phyloP scores from a whole-genome alignment of 2,113 vertebrate genomes.

The Centrocercus urophasianus region DNA sequence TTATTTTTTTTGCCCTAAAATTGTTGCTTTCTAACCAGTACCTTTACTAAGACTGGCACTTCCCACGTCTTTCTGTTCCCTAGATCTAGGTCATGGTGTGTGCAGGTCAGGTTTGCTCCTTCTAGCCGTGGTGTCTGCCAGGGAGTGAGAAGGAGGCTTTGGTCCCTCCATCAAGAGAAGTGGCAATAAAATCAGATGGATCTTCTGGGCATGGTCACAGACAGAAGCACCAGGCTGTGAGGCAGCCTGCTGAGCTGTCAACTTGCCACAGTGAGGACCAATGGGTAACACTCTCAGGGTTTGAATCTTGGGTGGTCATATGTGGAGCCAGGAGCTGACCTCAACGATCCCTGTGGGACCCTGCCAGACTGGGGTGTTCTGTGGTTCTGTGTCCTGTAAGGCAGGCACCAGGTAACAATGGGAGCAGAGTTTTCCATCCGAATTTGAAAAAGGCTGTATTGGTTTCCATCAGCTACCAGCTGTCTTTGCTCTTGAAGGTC shows the following conservation, averaged over 20 bases:
- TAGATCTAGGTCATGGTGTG: neutral
- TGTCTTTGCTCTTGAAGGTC: neutral
- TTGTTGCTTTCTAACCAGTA: neutral
- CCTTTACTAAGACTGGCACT: neutral
- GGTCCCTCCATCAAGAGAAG: neutral
- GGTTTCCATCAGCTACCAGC: neutral
- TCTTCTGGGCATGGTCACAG: neutral
- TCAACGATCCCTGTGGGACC: too few relatives aligned
- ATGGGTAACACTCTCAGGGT: too few relatives aligned
- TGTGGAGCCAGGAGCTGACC: too few relatives aligned
- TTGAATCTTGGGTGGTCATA: too few relatives aligned
- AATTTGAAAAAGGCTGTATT: neutral
- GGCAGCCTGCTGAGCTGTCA: neutral
- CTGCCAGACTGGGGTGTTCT: too few relatives aligned
- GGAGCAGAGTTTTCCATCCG: neutral
- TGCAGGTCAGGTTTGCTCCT: neutral
- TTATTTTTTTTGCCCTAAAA: neutral
- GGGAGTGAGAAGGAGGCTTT: neutral
- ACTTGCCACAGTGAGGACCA: neutral
- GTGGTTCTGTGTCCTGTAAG: neutral
- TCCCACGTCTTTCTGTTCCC: neutral
- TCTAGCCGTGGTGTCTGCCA: neutral
- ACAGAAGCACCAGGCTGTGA: neutral
- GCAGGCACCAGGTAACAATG: neutral
- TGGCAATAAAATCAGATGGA: accelerated